These are phyloP conservation scores for Podiceps cristatus DNA, from an alignment of 2,113 vertebrate species.

Conservation along the genomic window DNA sequence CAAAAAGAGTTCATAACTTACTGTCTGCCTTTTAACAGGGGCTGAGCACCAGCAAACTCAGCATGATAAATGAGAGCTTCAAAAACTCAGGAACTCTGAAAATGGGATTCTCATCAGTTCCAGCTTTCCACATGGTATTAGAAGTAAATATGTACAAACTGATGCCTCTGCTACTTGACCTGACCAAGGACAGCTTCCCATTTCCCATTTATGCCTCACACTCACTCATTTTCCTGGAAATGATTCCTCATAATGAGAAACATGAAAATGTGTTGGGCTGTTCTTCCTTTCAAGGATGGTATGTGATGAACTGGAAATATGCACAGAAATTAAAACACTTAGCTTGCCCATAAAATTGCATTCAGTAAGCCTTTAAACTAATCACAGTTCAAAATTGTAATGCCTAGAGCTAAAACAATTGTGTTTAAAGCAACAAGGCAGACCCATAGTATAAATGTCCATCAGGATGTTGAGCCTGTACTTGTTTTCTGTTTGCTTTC, in stretches of 20 bases:
- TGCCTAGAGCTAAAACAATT: conserved; percentile 24
- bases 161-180: not conserved
- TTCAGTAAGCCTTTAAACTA: conserved; percentile 34
- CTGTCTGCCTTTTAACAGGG: not conserved
- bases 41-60: not conserved
- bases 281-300: not conserved
- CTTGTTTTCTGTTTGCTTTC: conserved; percentile 27
- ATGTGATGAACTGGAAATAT: conserved; percentile 6
- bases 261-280: not conserved
- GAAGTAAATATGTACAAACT: not conserved
- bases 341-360: not conserved
- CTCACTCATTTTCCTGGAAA: not conserved
- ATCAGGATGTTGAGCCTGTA: not conserved
- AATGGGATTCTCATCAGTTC: not conserved
- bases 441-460: not conserved
- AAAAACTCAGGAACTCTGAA: not conserved
- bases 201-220: not conserved
- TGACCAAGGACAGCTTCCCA: not conserved
- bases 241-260: not conserved
- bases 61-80: not conserved
- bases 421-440: conserved; percentile 29
- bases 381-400: conserved; percentile 12
- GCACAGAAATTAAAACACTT: conserved; percentile 8
- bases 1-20: not conserved
- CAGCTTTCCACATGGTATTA: not conserved